Evolutionary conservation across 2,888 invertebrate species (phyloP).

Genomic region (Colostygia pectinataria): DNA sequence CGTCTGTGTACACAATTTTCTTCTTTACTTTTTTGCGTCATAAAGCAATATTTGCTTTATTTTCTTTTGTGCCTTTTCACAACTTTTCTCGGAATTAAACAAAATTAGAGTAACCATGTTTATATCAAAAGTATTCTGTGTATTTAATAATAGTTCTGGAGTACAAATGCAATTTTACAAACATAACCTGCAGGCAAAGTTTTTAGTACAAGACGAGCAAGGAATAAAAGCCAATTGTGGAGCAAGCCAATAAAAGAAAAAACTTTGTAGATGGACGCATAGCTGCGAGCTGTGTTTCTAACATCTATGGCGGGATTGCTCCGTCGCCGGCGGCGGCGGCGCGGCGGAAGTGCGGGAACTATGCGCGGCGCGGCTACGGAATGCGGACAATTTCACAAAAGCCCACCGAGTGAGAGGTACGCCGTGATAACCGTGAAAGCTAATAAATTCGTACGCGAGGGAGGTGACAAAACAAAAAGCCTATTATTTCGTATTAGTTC

Average conservation of each 20-base stretch:
- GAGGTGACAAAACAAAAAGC: slow-evolving; percentile 63
- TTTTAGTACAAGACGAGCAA: slow-evolving; percentile 40
- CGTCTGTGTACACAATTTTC: slow-evolving; percentile 35
- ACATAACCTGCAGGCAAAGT: slow-evolving; percentile 34
- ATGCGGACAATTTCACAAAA: slow-evolving; percentile 74
- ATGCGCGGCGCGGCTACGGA: slow-evolving; percentile 62
- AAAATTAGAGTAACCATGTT: slow-evolving; percentile 1
- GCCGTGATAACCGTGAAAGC: slow-evolving; percentile 69
- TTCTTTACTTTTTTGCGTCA: slow-evolving; percentile 21
- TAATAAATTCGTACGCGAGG: slow-evolving; percentile 70
- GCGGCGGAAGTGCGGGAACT: slow-evolving; percentile 58
- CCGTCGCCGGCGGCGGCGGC: slow-evolving; percentile 47
- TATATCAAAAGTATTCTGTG: background rate
- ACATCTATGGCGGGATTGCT: slow-evolving; percentile 57
- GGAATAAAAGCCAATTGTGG: slow-evolving; percentile 46
- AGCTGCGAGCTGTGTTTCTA: slow-evolving; percentile 53
- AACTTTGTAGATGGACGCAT: slow-evolving; percentile 50
- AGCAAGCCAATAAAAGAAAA: slow-evolving; percentile 47
- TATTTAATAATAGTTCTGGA: no score
- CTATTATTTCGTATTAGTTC: slow-evolving; percentile 48
- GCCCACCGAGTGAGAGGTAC: slow-evolving; percentile 69
- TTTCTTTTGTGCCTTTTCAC: slow-evolving; percentile 5
- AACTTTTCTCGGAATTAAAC: slow-evolving; percentile 2
- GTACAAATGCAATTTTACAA: slow-evolving; percentile 3
- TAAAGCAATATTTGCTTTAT: slow-evolving; percentile 27